phyloP scores from a whole-genome alignment of 1,140 invertebrate genomes.

The Bombus fervidus region DNA sequence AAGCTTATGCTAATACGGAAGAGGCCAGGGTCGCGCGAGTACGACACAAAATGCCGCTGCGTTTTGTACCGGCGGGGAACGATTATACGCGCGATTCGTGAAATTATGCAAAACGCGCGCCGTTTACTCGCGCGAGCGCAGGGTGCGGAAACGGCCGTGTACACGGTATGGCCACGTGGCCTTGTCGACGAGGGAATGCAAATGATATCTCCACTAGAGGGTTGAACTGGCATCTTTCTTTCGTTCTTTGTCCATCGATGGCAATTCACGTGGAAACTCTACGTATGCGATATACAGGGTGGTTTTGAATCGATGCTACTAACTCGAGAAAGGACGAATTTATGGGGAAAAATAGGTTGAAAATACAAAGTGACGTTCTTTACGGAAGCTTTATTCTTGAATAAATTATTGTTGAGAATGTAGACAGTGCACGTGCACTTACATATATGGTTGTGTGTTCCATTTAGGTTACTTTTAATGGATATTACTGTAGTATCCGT shows the following conservation, averaged over 20 bases:
- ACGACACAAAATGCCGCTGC: conserved; percentile 62
- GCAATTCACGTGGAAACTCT: conserved; percentile 2
- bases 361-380: no score
- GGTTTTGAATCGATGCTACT: not conserved
- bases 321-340: not conserved
- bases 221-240: conserved; percentile 22
- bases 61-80: conserved; percentile 50
- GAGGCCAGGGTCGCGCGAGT: conserved; percentile 23
- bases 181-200: conserved; percentile 67
- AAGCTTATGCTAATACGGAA: conserved; percentile 74
- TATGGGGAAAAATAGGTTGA: not conserved
- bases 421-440: no score
- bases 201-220: conserved; percentile 68
- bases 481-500: no score
- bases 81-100: conserved; percentile 76
- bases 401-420: no score
- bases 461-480: no score
- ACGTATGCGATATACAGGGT: not conserved
- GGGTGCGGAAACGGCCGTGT: no score
- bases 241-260: conserved; percentile 30
- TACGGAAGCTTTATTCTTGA: no score
- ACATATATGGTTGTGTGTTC: no score
- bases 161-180: conserved; percentile 65
- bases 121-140: no score
- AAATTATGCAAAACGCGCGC: conserved; percentile 77